Evolutionary conservation across 2,113 vertebrate species (phyloP).

Genomic region (Coracopsis vasa): DNA sequence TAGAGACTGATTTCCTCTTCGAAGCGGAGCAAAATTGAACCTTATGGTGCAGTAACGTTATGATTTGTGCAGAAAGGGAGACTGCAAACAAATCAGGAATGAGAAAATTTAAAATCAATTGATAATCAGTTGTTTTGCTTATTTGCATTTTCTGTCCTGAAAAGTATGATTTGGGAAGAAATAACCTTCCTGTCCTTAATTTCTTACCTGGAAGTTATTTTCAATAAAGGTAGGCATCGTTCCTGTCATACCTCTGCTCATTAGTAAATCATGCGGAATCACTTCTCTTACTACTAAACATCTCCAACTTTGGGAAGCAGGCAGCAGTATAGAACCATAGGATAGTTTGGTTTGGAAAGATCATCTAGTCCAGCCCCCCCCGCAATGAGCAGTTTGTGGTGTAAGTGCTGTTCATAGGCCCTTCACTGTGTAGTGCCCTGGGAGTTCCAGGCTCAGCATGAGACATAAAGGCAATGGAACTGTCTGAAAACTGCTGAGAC

Average conservation of each 20-base stretch:
- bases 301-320: not conserved
- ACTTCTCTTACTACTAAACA: not conserved
- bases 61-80: not conserved
- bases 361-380: not conserved
- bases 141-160: not conserved
- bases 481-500: not conserved
- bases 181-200: not conserved
- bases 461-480: not conserved
- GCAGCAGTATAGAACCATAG: not conserved
- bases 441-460: not conserved
- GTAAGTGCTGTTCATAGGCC: not conserved
- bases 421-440: rapidly evolving
- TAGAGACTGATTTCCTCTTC: not conserved
- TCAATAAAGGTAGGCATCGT: not conserved
- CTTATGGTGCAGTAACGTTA: not conserved
- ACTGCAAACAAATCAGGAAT: not conserved
- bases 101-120: not conserved
- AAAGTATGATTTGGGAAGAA: not conserved
- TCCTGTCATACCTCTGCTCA: not conserved
- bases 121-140: not conserved
- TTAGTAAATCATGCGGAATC: not conserved
- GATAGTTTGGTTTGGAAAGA: not conserved
- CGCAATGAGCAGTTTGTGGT: not conserved
- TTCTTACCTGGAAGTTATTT: not conserved
- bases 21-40: not conserved